Evolutionary conservation across 2,113 vertebrate genomes (phyloP), one percentile per base, ranked within the genome.

Genomic region (Mirza zaza): DNA sequence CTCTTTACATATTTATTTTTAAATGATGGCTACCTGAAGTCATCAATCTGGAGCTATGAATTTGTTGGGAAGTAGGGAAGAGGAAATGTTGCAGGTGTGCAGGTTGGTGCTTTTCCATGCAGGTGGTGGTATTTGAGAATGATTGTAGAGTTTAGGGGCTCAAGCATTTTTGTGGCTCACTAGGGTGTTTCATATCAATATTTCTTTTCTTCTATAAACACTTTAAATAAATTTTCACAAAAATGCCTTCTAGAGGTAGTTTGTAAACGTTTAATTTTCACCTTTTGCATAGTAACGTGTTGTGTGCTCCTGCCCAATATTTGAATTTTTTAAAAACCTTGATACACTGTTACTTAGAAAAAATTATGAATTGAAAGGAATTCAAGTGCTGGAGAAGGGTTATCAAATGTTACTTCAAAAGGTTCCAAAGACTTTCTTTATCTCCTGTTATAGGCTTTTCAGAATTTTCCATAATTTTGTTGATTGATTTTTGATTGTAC

Each of bases 261-360:
- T 90, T 79, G 20, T 82, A 86, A 97, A 75, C 73, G 55, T 95
- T 94, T 61, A 67, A 36, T 63, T 92, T 93, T 96, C 18, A 94
- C 52, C 34, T 68, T 94, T 85, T 52, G 14, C 15, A 34, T 94
- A 70, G 25, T 45, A 39, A 93, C 84, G 36, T 84, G 8, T 63
- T 95, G 14, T 65, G 29, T 79, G 59, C 2, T 75, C 10, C 65
- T 94, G 15, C 10, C 15, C 25, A 91, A 55, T 93, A 88, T 55
- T 86, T 80, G 7, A 75, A 80, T 84, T 70, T 82, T 92, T 89
- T 76, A 81, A 92, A 87, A 96, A 85, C 23, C 71, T 61, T 85
- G 27, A 76, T 79, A 57, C 2, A 48, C 6, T 50, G 4, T 87
- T 6, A 57, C 48, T 92, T 73, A 32, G 83, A 94, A 55, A 61